phyloP scores from a whole-genome alignment of 2,113 vertebrate species.

The Struthidea cinerea region DNA sequence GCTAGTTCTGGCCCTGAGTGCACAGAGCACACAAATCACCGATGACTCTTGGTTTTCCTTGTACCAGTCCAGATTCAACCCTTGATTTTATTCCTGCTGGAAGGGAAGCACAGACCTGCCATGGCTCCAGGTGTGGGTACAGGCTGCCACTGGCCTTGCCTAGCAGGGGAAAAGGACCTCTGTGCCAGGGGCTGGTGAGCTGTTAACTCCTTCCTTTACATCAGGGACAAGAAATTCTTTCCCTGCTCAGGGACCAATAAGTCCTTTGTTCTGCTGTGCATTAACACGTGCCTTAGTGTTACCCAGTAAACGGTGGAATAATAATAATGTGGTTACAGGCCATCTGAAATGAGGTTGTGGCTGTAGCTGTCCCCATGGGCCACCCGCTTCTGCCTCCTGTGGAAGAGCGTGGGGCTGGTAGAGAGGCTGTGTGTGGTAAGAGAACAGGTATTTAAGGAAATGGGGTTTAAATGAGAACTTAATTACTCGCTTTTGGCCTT shows the following conservation, averaged over 20 bases:
- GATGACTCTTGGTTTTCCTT: background rate
- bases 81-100: background rate
- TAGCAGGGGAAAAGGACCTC: background rate
- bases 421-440: slow-evolving; percentile 28
- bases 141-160: background rate
- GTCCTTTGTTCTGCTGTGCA: background rate
- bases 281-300: background rate
- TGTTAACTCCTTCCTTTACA: background rate
- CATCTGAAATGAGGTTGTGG: background rate
- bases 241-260: background rate
- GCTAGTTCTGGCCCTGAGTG: background rate
- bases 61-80: background rate
- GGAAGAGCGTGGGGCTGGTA: background rate
- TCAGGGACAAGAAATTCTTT: background rate
- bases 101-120: background rate
- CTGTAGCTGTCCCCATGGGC: background rate
- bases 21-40: background rate
- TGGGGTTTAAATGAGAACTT: slow-evolving; percentile 48
- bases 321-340: background rate
- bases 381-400: background rate
- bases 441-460: slow-evolving; percentile 51
- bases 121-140: background rate
- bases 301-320: background rate
- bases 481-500: slow-evolving; percentile 42
- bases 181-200: background rate